Evolutionary conservation across 2,113 vertebrate genomes (phyloP).

Genomic region (Camarhynchus parvulus): DNA sequence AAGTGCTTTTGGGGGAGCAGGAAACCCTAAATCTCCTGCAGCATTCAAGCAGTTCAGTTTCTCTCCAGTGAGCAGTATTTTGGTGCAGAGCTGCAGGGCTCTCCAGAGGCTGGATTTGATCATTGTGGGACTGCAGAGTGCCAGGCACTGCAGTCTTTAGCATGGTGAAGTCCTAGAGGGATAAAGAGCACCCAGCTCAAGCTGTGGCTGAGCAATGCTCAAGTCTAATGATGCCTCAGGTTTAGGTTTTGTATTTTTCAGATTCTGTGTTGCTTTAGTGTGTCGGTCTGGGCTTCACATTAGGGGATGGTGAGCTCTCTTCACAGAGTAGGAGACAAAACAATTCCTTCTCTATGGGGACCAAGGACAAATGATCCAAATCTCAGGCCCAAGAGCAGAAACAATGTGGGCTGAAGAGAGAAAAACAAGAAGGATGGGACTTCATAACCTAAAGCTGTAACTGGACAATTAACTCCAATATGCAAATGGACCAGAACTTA

Average conservation of each 20-base stretch:
- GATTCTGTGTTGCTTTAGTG: background rate
- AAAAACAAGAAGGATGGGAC: background rate
- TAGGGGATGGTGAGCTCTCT: background rate
- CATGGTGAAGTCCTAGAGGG: background rate
- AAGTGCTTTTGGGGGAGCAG: background rate
- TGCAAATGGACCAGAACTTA: background rate
- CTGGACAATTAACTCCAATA: background rate
- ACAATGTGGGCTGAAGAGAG: background rate
- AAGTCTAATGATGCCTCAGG: background rate
- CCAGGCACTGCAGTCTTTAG: background rate
- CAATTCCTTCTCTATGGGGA: background rate
- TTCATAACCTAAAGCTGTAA: fast-evolving
- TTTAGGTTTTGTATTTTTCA: background rate
- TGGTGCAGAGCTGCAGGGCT: background rate
- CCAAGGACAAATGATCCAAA: background rate
- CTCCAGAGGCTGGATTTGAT: background rate
- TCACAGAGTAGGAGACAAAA: background rate
- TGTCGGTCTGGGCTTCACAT: background rate
- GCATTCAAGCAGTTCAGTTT: background rate
- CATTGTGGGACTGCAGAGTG: background rate
- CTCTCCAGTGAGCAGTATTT: background rate
- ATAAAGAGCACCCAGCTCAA: fast-evolving
- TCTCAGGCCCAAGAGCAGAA: background rate
- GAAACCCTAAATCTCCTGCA: background rate
- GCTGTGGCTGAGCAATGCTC: background rate